Base-by-base conservation (phyloP, 2,888 invertebrate genomes). In the Cheilosia impressa region DNA sequence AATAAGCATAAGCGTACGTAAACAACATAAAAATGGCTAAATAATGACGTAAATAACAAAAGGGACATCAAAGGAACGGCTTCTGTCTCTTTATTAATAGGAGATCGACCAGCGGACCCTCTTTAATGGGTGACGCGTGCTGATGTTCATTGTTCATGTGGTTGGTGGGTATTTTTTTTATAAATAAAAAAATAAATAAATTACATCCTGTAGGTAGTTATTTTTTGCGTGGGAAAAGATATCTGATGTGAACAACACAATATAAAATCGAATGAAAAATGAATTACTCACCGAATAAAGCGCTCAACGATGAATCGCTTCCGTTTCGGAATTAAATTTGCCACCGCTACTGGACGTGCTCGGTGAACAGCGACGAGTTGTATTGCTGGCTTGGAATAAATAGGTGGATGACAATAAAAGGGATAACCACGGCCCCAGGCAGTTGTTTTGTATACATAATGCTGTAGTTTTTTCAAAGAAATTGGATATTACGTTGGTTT, bases 271-370 rank as follows among this genome's bases (percentile, higher is more conserved):
- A 65, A 76, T 76, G 24, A 76, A 65, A 71, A 82, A 58, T 52
- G 22, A 82, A 76, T 82, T 82, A 82, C 76, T 82, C 71, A 82
- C 65, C 24, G 57, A 58, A 81, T 81, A 69, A 81, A 81, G 69
- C 38, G 79, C 45, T 69, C 50, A 57, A 62, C 76, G 81, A 76
- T 82, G 76, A 82, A 82, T 82, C 71, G 81, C 76, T 82, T 76
- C 81, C 81, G 75, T 75, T 65, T 19, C 76, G 81, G 81, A 76
- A 76, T 76, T 58, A 65, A 82, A 76, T 76, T 82, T 76, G 69
- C 76, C 66, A 55, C 62, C 73, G 52, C 62, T 38, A 22, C 15
- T 55, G 68, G 43, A n/a, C 47, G 58, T 60, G 60, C 41, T 38
- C 34, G 13, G 60, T 17, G n/a, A 38, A 19, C 13, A 71, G 60